Evolutionary conservation across 1,140 invertebrate species (phyloP).

Genomic region (Sycobia sp.): DNA sequence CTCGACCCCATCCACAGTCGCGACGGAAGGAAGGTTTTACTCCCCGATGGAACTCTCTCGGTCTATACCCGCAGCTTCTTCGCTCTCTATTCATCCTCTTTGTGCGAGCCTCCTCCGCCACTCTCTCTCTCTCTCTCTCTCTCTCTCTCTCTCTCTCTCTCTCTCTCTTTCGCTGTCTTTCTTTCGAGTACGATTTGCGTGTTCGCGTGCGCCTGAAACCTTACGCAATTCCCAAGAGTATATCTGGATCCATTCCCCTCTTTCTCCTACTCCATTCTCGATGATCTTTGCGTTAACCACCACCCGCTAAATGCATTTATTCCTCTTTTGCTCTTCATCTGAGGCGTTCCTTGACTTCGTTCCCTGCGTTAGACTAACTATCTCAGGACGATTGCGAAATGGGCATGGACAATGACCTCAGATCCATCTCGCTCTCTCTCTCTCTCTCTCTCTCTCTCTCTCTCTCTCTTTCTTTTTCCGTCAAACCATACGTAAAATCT

Average conservation of each 20-base stretch:
- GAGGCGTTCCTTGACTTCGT: neutral
- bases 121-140: conserved; percentile 1
- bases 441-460: no score
- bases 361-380: neutral
- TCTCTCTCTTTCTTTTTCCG: no score
- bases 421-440: no score
- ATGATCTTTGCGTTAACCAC: conserved; percentile 1
- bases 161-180: neutral
- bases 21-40: conserved; percentile 42
- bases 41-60: conserved; percentile 25
- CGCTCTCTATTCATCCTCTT: no score
- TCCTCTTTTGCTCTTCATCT: neutral
- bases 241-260: neutral
- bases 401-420: conserved; percentile 1
- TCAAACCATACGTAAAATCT: no score
- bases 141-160: neutral
- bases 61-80: no score
- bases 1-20: no score
- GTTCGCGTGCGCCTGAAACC: neutral
- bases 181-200: neutral
- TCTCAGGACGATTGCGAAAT: neutral
- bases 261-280: conserved; percentile 1
- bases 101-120: neutral
- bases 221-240: neutral
- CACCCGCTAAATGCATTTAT: conserved; percentile 20